Evolutionary conservation across 2,888 invertebrate genomes (phyloP), one percentile per base, ranked within the genome.

Genomic region (Brachynemurus nebulosus): DNA sequence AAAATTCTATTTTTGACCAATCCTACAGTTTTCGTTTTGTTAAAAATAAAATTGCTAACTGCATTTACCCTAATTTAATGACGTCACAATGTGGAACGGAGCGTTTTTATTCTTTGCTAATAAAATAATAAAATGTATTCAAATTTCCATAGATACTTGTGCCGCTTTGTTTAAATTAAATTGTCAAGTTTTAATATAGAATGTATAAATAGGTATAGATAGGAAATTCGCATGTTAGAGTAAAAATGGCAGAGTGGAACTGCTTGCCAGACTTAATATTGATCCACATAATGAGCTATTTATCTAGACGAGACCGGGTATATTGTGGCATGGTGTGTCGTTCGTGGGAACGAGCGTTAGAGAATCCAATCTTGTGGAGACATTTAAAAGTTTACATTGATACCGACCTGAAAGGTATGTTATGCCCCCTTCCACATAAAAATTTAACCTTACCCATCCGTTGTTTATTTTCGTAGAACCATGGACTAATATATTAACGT

Each of bases 321-420:
- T 47, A 59, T 6, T 61, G 61, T 48, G 56, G 56, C 12, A 49
- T 57, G 41, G 61, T 60, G 1, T 62, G 60, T 46, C 50, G 48
- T 11, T 38, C 50, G 38, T 64, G 63, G 63, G 53, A 54, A 19
- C 45, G 53, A 2, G 59, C 58, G 6, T 46, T 60, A 17, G 50
- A 57, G 40, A 53, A 54, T 23, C 55, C 56, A 4, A 37, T 45
- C 8, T 50, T 62, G 19, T 63, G 63, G 63, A 55, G 54, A 35
- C 53, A 52, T n/a, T 48, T 62, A 50, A 45, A 52, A 4, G 53
- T 63, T 3, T 52, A 55, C 45, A 50, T 63, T 8, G 62, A 63
- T 47, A 54, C 53, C 17, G 63, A 63, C 47, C 53, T 62, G 44
- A 51, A 54, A 40, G 57, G 57, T 58, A 52, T 21, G n/a, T 21